Evolutionary conservation across 2,888 invertebrate genomes (phyloP).

Genomic region (Peribatodes rhomboidaria): DNA sequence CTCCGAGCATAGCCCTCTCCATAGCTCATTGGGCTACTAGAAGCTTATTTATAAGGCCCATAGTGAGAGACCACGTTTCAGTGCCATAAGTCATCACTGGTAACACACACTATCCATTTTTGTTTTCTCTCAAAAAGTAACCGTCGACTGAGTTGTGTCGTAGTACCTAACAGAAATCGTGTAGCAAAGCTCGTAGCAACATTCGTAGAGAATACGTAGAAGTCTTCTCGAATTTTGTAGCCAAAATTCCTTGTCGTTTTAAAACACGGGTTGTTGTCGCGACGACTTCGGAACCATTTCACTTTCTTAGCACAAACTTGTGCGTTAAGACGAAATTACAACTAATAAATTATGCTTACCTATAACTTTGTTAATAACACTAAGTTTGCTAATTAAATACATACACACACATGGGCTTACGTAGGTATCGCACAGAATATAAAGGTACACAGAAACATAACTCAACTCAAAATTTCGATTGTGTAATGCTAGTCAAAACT

Average conservation of each 20-base stretch:
- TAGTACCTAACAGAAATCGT: too few species aligned
- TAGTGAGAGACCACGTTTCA: too few species aligned
- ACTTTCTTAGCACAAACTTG: not conserved
- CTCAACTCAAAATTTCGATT: not conserved
- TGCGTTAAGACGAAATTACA: conserved; percentile 19
- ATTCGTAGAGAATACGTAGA: not conserved
- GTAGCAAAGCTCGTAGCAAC: too few species aligned
- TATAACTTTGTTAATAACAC: conserved; percentile 40
- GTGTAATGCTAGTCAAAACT: too few species aligned
- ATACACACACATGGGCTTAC: conserved; percentile 30
- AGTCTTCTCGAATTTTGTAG: not conserved
- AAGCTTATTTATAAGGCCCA: too few species aligned
- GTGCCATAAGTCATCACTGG: too few species aligned
- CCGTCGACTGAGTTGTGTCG: too few species aligned
- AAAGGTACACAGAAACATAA: conserved; percentile 3
- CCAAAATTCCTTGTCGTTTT: not conserved
- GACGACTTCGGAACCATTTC: not conserved
- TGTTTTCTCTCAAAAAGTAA: too few species aligned
- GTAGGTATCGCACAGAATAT: conserved; percentile 8
- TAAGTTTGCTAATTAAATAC: conserved; percentile 42
- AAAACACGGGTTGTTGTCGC: not conserved
- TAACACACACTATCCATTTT: too few species aligned
- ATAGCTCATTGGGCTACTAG: too few species aligned
- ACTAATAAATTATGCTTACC: conserved; percentile 33
- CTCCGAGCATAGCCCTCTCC: too few species aligned